Base-by-base conservation (phyloP, 2,888 invertebrate species). In the Cristatella mucedo region DNA sequence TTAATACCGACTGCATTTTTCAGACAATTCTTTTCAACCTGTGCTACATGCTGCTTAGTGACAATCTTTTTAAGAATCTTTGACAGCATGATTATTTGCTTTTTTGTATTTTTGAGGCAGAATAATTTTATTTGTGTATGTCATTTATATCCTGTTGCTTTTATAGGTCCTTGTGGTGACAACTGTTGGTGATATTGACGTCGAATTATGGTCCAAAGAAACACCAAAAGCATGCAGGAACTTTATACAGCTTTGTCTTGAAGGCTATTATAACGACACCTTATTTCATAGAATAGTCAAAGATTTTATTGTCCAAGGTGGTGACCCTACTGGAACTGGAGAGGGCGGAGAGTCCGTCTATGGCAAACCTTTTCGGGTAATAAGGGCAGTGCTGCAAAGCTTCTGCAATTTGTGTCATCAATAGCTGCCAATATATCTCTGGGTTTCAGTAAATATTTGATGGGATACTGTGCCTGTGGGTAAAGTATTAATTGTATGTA, bases 161-260 rank as follows among this genome's bases (percentile, higher is more conserved):
- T 41, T 48, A 49, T 51, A 91, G 89, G 84, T 97, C 24, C 68
- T 91, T 3, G 58, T 97, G 38, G 80, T 80, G 63, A 97, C 97
- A 2, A 75, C 83, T 29, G 83, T 81, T 1, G 97, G 97, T 4
- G 93, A 97, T 55, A 84, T 99, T 46, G 97, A 99, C 55, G 76
- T 99, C 46, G 97, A 99, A 66, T 68, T 97, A 59, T 97, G 95
- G 95, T 77, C 89, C 0, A 84, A 85, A 59, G 97, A 97, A 70
- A 76, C 87, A 1, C 95, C 97, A 0, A 82, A 84, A 66, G 86
- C 97, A 4, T 82, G 82, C 56, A 72, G 82, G 41, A 91, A 91
- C 66, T 91, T 91, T 59, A 76, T 97, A 37, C 97, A 99, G 63
- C 69, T 95, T 3, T 95, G 93, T 59, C 70, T 93, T 74, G 95